Evolutionary conservation across 2,888 invertebrate species (phyloP), one percentile per base, ranked within the genome.

Genomic region (Tipula unca): DNA sequence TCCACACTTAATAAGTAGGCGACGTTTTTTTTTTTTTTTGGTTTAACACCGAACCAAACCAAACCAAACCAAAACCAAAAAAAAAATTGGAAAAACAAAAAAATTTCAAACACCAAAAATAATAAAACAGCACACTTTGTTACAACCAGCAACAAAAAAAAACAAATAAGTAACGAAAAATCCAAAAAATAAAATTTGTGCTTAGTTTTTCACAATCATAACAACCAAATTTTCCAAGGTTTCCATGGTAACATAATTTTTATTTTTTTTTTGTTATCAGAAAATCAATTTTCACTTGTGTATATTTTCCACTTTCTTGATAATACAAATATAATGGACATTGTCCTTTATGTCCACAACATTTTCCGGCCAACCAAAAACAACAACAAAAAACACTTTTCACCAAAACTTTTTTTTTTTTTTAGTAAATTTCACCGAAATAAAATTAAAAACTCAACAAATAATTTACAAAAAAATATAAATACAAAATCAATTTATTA

Each of bases 171-270:
- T 25, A 69, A 69, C 69, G 25, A 69, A 25, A 69, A 69, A 69
- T 69, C 69, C 69, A 69, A 69, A 25, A 48, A 48, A n/a, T 1
- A 69, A 20, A 69, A 69, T 69, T 25, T 69, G 10, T 48, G 69
- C 69, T 69, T 25, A 69, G 69, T 83, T 83, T 83, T 32, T 14
- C 83, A 83, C 35, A 83, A 83, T 83, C 69, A 69, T 69, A 69
- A 83, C 83, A 83, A 83, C 29, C 35, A 32, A 32, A 83, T 83
- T 83, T 83, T 32, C 35, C 35, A 83, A 32, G 83, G 35, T 83
- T 83, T 83, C 83, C 83, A 83, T 83, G 83, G 82, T 85, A 32
- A 86, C 85, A 86, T 86, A 35, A 32, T 86, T 87, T 87, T 83
- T 84, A 17, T 17, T 86, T 85, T 86, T 85, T 86, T 86, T 69